Evolutionary conservation across 2,888 invertebrate genomes (phyloP).

Genomic region (Fabriciana adippe): DNA sequence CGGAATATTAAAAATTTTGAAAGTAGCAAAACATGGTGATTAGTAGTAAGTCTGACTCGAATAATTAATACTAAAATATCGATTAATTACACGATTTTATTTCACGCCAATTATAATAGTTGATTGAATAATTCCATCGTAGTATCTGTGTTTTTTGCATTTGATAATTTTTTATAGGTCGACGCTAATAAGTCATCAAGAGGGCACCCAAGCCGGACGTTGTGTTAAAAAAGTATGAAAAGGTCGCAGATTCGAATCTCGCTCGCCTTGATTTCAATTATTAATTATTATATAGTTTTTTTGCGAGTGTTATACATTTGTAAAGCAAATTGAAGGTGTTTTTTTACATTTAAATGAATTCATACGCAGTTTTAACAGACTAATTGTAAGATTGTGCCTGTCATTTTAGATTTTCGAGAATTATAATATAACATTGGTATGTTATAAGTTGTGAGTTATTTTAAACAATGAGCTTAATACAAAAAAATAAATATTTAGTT

Average conservation of each 20-base stretch:
- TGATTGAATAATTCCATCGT: conserved; percentile 21
- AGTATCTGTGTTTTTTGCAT: conserved; percentile 9
- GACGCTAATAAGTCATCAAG: conserved; percentile 26
- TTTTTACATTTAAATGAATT: too few relatives aligned
- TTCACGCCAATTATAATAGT: conserved; percentile 30
- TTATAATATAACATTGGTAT: too few relatives aligned
- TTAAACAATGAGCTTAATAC: too few relatives aligned
- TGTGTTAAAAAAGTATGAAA: conserved; percentile 26
- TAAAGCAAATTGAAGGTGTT: too few relatives aligned
- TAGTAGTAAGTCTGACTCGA: too few relatives aligned
- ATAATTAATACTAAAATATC: background rate
- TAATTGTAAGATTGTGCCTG: too few relatives aligned
- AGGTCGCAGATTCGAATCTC: conserved; percentile 30
- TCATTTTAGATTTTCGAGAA: too few relatives aligned
- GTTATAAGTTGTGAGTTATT: too few relatives aligned
- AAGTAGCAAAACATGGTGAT: too few relatives aligned
- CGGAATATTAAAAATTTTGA: too few relatives aligned
- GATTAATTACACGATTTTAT: conserved; percentile 25
- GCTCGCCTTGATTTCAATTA: conserved; percentile 28
- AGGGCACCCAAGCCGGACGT: conserved; percentile 28
- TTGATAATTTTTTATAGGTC: conserved; percentile 12
- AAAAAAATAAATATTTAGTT: too few relatives aligned
- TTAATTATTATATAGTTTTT: conserved; percentile 21
- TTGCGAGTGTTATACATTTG: background rate
- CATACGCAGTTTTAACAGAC: too few relatives aligned